Percentiles rank a stretch among this genome's conserved stretches.
Conservation (phyloP, 2,797 vertebrate species). For the Lagorchestes hirsutus region DNA sequence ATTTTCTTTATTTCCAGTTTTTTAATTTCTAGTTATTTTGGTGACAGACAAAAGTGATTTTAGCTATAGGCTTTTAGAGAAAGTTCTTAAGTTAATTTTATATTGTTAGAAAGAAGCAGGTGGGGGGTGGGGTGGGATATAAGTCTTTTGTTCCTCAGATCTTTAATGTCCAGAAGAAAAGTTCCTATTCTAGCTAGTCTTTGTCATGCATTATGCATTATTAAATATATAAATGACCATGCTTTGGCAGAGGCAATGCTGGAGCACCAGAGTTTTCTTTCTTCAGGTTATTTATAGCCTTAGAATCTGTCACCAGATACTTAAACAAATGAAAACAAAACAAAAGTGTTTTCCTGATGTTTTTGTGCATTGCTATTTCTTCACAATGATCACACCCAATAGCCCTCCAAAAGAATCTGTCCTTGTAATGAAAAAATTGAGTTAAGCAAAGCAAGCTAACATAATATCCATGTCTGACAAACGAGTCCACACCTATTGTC, state of each 20-base stretch:
- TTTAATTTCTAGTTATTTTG: constrained; percentile 14
- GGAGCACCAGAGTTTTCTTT: not conserved
- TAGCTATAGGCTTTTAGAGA: constrained; percentile 6
- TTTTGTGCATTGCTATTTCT: not conserved
- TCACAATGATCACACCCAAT: not conserved
- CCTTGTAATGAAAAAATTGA: not conserved
- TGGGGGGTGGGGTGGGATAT: not conserved
- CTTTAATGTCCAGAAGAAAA: not conserved
- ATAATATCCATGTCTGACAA: not conserved
- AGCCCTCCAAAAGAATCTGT: not conserved
- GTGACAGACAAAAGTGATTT: constrained; percentile 22
- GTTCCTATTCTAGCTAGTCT: not conserved
- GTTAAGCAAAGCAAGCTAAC: not conserved
- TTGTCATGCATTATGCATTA: not conserved
- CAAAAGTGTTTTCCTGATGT: not conserved
- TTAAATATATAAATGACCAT: not conserved
- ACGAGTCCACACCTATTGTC: not conserved
- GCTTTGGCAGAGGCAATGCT: not conserved
- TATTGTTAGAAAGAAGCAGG: constrained; percentile 30
- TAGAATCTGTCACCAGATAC: not conserved
- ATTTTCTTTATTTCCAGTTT: constrained; percentile 21
- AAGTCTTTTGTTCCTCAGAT: not conserved
- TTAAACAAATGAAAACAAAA: too few relatives aligned
- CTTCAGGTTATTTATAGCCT: not conserved
- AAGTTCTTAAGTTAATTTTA: constrained; percentile 39